A percentile compares a stretch with the other conserved stretches of the same genome.
Conservation (phyloP, 2,888 invertebrate genomes). For the Euproctis similis region DNA sequence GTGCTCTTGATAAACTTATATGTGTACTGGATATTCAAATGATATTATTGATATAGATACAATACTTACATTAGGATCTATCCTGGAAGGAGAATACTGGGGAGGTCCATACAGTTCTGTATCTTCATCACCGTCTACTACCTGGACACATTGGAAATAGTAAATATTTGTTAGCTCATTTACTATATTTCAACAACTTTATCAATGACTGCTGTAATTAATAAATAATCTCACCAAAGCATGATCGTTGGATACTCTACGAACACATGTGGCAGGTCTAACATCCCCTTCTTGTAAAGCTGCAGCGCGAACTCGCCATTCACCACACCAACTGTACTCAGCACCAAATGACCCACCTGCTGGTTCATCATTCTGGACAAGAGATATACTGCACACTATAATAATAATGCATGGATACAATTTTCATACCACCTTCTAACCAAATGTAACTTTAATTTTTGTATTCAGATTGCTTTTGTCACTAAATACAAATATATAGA, state of each 20-base stretch:
- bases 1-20: too few relatives aligned
- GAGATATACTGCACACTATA: too few relatives aligned
- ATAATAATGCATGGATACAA: too few relatives aligned
- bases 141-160: constrained; percentile 72
- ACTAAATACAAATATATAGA: too few relatives aligned
- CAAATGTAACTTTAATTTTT: too few relatives aligned
- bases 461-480: too few relatives aligned
- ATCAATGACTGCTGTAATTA: too few relatives aligned
- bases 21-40: too few relatives aligned
- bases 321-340: constrained; percentile 95
- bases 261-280: constrained; percentile 35
- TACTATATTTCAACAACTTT: too few relatives aligned
- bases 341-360: constrained; percentile 57
- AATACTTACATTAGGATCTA: constrained; percentile 51
- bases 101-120: constrained; percentile 88
- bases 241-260: constrained; percentile 49
- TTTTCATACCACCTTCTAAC: too few relatives aligned
- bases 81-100: constrained; percentile 82
- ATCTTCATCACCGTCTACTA: constrained; percentile 93
- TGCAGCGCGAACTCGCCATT: constrained; percentile 85
- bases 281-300: constrained; percentile 75
- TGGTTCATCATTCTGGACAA: constrained; percentile 59
- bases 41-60: too few relatives aligned
- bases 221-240: constrained; percentile 40
- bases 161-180: too few relatives aligned